phyloP scores from a whole-genome alignment of 1,140 invertebrate species.

The Wasmannia auropunctata region DNA sequence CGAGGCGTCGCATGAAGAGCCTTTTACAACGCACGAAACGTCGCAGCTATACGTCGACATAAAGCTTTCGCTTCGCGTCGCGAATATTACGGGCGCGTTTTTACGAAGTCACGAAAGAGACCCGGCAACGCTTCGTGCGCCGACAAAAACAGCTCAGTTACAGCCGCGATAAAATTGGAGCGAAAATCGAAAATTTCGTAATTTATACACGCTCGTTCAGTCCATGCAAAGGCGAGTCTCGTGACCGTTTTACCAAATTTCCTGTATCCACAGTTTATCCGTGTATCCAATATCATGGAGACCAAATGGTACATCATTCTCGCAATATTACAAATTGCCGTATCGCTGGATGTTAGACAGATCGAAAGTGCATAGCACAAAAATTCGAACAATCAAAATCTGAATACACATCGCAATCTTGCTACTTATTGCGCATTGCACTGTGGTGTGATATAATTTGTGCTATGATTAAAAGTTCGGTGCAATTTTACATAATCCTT shows the following conservation, averaged over 20 bases:
- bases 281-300: not conserved
- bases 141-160: not conserved
- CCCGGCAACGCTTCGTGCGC: not conserved
- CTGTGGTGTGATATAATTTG: not conserved
- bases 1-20: constrained; percentile 8
- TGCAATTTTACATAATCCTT: not conserved
- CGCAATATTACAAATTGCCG: not conserved
- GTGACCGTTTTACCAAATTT: not conserved
- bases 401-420: not conserved
- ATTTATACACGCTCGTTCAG: not conserved
- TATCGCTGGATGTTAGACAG: not conserved
- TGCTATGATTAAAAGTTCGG: not conserved
- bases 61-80: constrained; percentile 54
- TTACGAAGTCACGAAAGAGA: constrained; percentile 59
- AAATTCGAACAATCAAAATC: not conserved
- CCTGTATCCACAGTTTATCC: not conserved
- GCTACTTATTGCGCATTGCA: not conserved
- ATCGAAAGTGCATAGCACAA: not conserved
- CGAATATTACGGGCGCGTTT: constrained; percentile 42
- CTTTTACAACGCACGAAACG: constrained; percentile 31
- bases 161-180: not conserved
- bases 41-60: constrained; percentile 6
- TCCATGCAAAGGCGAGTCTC: not conserved
- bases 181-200: not conserved
- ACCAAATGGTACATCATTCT: not conserved